Base-by-base conservation (phyloP, 2,888 invertebrate species). In the Meta bourneti region DNA sequence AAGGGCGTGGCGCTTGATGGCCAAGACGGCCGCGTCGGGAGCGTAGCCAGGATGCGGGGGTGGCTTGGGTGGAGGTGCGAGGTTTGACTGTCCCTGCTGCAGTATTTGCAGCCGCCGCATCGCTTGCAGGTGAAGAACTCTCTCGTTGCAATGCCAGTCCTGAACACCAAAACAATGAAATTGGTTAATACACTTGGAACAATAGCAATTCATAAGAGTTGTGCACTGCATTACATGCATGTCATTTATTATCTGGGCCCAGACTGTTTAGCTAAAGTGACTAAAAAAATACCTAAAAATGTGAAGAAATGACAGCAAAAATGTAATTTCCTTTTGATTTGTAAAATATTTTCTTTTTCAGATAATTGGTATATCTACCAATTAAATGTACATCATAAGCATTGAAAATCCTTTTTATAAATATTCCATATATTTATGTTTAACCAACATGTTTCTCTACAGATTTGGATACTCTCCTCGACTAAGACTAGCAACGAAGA, bases 1-100 rank as follows among this genome's bases (percentile, higher is more conserved):
- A 19, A 97, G 96, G 8, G 99, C 98, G 95, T 99, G 99, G 93
- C 99, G 96, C 95, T 98, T 97, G 91, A 99, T 98, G 0, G 99
- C 99, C 94, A 99, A 98, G 93, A 98, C 96, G 2, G 99, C 99
- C 7, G 99, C 99, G 95, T 98, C 98, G 6, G 97, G 97, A 75
- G 97, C 98, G 95, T 98, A 98, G 7, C 98, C 98, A 16, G 98
- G 97, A 94, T 97, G 96, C 93, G 96, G 96, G 52, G 96, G 96
- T 78, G 96, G 95, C 93, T 94, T 96, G 94, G 94, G 96, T 94
- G 95, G 96, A 94, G 95, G 95, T 94, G 95, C 96, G 89, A 95
- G 96, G 95, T 95, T 95, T 79, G 95, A 95, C 92, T 95, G 95
- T 20, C 96, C 96, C 88, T 94, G 94, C 91, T 95, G 95, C 20